Evolutionary conservation across 1,140 invertebrate species (phyloP).

Genomic region (Micrasema longulum): DNA sequence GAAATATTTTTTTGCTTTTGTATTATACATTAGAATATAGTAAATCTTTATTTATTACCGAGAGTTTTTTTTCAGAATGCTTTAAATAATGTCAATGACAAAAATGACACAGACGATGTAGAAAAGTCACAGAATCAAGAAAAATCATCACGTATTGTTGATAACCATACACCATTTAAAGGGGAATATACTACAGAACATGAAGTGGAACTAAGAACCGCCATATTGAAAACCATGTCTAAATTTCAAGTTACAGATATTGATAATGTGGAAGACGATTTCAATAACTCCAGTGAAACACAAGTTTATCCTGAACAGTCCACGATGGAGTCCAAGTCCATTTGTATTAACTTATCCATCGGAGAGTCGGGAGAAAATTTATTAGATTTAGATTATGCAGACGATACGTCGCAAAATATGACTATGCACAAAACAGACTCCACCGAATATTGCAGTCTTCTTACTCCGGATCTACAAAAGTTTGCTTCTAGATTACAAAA

Average conservation of each 20-base stretch:
- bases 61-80: constrained; percentile 20
- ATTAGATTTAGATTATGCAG: constrained; percentile 24
- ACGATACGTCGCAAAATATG: constrained; percentile 1
- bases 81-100: constrained; percentile 1
- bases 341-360: neutral
- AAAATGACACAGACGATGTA: neutral
- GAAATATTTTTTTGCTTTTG: too few relatives aligned
- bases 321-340: constrained; percentile 9
- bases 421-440: constrained; percentile 64
- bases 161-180: neutral
- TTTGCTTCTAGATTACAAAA: constrained; percentile 20
- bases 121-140: neutral
- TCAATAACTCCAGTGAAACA: neutral
- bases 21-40: too few relatives aligned
- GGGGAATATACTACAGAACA: neutral
- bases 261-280: constrained; percentile 32
- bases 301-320: constrained; percentile 3
- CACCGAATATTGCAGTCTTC: constrained; percentile 65
- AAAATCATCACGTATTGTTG: neutral
- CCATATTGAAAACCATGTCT: constrained; percentile 37
- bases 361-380: constrained; percentile 2
- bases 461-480: constrained; percentile 59
- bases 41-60: too few relatives aligned
- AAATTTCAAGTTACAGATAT: constrained; percentile 50
- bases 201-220: neutral